Evolutionary conservation across 2,888 invertebrate species (phyloP), one percentile per base, ranked within the genome.

Genomic region (Thera obeliscata): DNA sequence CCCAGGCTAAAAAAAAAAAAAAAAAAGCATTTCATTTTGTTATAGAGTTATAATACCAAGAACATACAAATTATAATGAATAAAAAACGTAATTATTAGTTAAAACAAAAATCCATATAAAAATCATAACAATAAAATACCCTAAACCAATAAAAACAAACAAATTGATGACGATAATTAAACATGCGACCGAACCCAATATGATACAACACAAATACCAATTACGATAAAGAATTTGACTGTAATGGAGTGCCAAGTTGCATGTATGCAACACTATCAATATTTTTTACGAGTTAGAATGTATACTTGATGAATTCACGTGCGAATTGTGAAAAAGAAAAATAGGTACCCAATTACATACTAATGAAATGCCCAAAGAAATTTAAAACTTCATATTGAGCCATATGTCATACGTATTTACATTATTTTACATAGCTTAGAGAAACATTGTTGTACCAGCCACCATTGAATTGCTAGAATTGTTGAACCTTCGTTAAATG

Each of bases 191-290:
- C 9, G 52, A 52, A 52, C 3, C 8, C 52, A 52, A 33, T 52
- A 52, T n/a, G 33, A 33, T 22, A 48, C 33, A 33, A 54, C 41
- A 7, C 41, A 7, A 7, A 41, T 41, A 52, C n/a, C 61, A 61
- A 61, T 61, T 43, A 61, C 6, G 48, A 61, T 61, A 61, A 55
- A 61, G 46, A 61, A 48, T 61, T 56, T 7, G n/a, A 61, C 55
- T 46, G 35, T 54, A 33, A 52, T 43, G 12, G 22, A 46, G 7
- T 48, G 12, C 33, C n/a, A 36, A 1, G 12, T 57, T 57, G n/a
- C 46, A 57, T 57, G n/a, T 35, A 57, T 46, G 43, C 43, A 46
- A 46, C 43, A 46, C 9, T 46, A 46, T 46, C 43, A 46, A 7
- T 46, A 48, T 5, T 12, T 38, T 12, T 36, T 55, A 55, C 36